Percentiles rank a stretch among this genome's conserved stretches.
phyloP scores from a whole-genome alignment of 2,888 invertebrate species.

The Acanthosoma haemorrhoidale region DNA sequence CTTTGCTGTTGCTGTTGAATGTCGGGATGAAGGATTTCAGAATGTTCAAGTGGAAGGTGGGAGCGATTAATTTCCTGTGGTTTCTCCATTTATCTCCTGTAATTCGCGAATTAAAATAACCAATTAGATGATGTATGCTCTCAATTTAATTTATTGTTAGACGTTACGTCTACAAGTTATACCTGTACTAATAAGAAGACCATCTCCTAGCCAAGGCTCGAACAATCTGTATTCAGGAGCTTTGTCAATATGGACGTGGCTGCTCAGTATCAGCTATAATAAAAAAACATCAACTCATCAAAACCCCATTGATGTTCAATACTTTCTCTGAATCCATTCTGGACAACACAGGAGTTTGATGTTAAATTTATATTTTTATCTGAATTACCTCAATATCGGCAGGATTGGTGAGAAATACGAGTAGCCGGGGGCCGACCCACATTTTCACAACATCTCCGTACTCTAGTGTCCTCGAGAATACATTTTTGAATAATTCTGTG shows the following conservation, averaged over 20 bases:
- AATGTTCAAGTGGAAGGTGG: conserved; percentile 82
- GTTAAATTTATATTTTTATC: too few species aligned
- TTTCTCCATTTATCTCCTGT: conserved; percentile 77
- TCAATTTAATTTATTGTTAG: background rate
- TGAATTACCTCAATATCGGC: conserved; percentile 44
- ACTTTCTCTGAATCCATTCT: too few species aligned
- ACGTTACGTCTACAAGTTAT: too few species aligned
- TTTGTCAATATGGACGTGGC: conserved; percentile 47
- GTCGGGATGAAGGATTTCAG: conserved; percentile 79
- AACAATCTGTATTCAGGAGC: conserved; percentile 46
- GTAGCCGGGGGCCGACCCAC: conserved; percentile 44
- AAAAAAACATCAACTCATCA: too few species aligned
- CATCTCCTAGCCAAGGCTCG: conserved; percentile 48
- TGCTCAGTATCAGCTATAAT: conserved; percentile 44
- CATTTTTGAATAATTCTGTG: conserved; percentile 41
- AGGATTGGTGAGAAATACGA: conserved; percentile 44
- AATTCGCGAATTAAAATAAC: background rate
- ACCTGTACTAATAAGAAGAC: conserved; percentile 47
- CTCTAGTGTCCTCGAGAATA: conserved; percentile 39
- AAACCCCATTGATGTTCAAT: too few species aligned
- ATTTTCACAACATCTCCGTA: conserved; percentile 41
- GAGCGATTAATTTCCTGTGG: conserved; percentile 79
- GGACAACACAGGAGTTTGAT: too few species aligned
- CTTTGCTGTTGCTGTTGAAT: conserved; percentile 74
- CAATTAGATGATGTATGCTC: background rate